Base-by-base conservation (phyloP, 1,140 invertebrate genomes). In the Achatina immaculata region DNA sequence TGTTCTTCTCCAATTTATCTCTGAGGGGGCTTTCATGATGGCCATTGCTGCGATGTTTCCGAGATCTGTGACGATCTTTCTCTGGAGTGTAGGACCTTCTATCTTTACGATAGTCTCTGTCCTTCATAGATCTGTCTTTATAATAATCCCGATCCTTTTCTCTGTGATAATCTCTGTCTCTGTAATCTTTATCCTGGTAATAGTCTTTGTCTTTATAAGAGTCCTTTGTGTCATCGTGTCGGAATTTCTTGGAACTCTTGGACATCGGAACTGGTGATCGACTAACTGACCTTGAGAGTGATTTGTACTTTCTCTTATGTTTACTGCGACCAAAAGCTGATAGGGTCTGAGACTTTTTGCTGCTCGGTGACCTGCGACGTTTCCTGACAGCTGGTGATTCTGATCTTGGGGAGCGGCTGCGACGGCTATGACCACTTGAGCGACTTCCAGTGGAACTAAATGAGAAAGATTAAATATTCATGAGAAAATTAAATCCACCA, bases 1-100 rank as follows among this genome's bases (percentile, higher is more conserved):
- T 68, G 51, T 88, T 83, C 78, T 86, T 86, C 48, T 88, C 86
- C 65, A 86, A 85, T 34, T 85, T 85, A 31, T 85, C 84, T 19
- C 83, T 73, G 16, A 85, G 74, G 24, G 87, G 85, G 66, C 82
- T 84, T 43, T 86, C 84, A 6, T 83, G 48, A 58, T 88, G 87
- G 42, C 85, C 85, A 45, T 86, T 84, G 48, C 78, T 80, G 38
- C 85, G 83, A 40, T 88, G 85, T 83, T 88, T 89, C 6, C 82
- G 58, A 31, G 85, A 83, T 4, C 74, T 51, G 34, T 78, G 81
- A 48, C 82, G 84, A 34, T 89, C 87, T 42, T 86, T 86, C 14
- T 83, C 84, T 62, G 87, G 84, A 40, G 82, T 71, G 82, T 89
- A 85, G 4, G 82, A 83, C 7, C 84, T 84, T 38, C 84, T 85